phyloP scores from a whole-genome alignment of 1,140 invertebrate genomes.

The Trypoxylus dichotomus region DNA sequence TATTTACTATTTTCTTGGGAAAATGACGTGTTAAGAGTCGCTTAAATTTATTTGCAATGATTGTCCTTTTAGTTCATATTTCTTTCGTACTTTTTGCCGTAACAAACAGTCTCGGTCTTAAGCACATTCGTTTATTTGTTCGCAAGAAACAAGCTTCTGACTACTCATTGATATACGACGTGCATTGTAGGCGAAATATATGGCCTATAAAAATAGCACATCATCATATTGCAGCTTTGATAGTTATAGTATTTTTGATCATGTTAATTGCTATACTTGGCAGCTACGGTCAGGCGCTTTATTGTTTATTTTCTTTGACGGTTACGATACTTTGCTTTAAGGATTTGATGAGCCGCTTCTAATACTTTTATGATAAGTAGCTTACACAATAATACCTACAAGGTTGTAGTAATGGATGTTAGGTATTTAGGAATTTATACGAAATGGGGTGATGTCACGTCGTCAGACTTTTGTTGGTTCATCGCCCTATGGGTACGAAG shows the following conservation, averaged over 20 bases:
- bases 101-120: too few species aligned
- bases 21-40: too few species aligned
- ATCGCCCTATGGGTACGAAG: not conserved
- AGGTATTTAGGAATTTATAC: not conserved
- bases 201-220: not conserved
- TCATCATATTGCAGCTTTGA: not conserved
- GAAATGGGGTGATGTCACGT: too few species aligned
- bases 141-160: too few species aligned
- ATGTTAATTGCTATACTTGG: slow-evolving; percentile 1
- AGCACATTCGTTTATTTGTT: too few species aligned
- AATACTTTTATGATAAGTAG: not conserved
- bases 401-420: not conserved
- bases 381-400: not conserved
- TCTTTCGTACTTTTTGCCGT: too few species aligned
- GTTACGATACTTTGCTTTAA: slow-evolving; percentile 3
- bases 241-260: not conserved
- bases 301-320: not conserved
- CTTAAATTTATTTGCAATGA: too few species aligned
- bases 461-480: not conserved
- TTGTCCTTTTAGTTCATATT: too few species aligned
- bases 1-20: too few species aligned
- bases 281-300: not conserved
- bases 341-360: not conserved
- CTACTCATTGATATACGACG: not conserved
- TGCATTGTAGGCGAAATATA: not conserved